Percentiles rank a stretch among this genome's conserved stretches.
These are phyloP conservation scores for Gracilinanus agilis DNA, from an alignment of 2,113 vertebrate species.

Conservation along the genomic window DNA sequence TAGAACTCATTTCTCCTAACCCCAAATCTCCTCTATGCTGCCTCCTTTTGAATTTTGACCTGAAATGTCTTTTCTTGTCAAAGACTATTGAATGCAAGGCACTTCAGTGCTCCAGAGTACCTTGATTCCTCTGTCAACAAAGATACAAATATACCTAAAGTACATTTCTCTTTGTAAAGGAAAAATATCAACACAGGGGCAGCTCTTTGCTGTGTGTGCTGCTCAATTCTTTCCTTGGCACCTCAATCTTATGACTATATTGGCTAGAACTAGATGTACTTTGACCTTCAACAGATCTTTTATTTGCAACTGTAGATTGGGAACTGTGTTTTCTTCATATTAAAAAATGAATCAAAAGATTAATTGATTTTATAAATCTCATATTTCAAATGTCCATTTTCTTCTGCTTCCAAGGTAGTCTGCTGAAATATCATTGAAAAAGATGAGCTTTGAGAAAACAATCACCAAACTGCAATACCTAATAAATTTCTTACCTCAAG, in stretches of 20 bases:
- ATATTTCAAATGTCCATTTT: background rate
- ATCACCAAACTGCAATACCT: background rate
- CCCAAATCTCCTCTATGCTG: background rate
- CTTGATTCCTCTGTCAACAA: background rate
- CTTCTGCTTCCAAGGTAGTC: background rate
- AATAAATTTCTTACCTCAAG: background rate
- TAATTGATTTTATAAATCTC: background rate
- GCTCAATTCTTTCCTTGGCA: background rate
- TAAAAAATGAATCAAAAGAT: background rate
- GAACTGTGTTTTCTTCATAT: background rate
- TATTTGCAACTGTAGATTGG: conserved; percentile 24
- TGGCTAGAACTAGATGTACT: background rate
- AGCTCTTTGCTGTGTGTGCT: background rate
- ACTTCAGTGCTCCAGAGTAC: background rate
- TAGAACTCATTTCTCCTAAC: background rate
- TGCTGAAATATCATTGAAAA: conserved; percentile 9
- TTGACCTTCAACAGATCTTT: background rate
- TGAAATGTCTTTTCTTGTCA: background rate
- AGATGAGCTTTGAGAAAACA: background rate
- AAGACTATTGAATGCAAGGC: background rate
- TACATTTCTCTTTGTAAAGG: conserved; percentile 3
- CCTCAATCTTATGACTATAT: conserved; percentile 10
- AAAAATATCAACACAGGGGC: background rate
- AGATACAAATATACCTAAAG: background rate
- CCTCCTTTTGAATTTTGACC: background rate